These are phyloP conservation scores for Daubentonia madagascariensis DNA, from an alignment of 2,113 vertebrate genomes.

Conservation along the genomic window DNA sequence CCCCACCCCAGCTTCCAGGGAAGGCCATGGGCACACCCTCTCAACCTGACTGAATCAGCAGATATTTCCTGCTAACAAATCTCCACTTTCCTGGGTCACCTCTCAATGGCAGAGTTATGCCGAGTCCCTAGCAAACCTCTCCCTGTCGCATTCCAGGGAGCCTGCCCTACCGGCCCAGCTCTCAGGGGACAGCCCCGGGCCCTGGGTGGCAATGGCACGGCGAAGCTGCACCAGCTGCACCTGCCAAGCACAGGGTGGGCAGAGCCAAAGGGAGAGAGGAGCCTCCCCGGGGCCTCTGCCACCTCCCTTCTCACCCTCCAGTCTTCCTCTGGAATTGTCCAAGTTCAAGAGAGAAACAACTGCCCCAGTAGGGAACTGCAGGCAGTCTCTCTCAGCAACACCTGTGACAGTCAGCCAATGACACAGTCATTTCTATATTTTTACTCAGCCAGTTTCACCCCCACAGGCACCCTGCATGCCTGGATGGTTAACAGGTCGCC, in stretches of 20 bases:
- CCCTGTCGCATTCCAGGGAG: neutral
- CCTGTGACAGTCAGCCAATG: fast-evolving
- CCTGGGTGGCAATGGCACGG: neutral
- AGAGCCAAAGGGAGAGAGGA: neutral
- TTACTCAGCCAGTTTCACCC: neutral
- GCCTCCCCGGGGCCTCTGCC: neutral
- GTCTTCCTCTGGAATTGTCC: neutral
- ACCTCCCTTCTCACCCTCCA: neutral
- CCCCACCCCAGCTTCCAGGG: neutral
- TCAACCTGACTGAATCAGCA: neutral
- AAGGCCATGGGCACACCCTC: neutral
- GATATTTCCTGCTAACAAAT: neutral
- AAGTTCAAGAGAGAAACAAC: neutral
- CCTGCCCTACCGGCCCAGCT: neutral
- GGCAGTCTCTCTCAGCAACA: neutral
- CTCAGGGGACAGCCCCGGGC: neutral
- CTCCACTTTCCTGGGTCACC: neutral
- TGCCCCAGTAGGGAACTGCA: neutral
- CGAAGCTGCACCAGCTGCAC: neutral
- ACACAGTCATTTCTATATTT: neutral
- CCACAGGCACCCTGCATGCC: neutral
- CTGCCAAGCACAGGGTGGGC: neutral
- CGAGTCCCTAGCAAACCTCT: neutral
- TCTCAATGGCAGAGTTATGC: neutral
- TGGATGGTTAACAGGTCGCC: neutral